Evolutionary conservation across 2,888 invertebrate species (phyloP).

Genomic region (Hemicrepidius hirtus): DNA sequence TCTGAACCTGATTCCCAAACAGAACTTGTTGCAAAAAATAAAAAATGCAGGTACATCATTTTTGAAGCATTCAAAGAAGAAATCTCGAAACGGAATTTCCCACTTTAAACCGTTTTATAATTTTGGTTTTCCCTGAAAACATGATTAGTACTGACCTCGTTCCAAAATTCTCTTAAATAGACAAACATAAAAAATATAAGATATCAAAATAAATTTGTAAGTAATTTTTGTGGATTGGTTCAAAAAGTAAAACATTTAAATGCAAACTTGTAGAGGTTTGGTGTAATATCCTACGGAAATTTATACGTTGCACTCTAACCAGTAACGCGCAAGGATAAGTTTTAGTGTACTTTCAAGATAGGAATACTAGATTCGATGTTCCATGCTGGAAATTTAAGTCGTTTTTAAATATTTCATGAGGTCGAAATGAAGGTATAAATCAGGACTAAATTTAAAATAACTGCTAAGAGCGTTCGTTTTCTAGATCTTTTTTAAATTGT

Average conservation of each 20-base stretch:
- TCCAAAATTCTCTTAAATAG: no score
- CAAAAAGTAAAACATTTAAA: conserved; percentile 41
- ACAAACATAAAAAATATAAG: no score
- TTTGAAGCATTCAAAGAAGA: no score
- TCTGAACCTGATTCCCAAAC: no score
- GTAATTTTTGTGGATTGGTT: not conserved
- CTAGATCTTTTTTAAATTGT: conserved; percentile 5
- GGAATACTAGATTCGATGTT: conserved; percentile 56
- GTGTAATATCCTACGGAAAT: conserved; percentile 34
- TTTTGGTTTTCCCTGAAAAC: no score
- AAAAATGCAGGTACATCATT: no score
- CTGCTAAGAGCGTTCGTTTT: conserved; percentile 41
- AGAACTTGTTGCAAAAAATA: no score
- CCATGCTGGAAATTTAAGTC: conserved; percentile 59
- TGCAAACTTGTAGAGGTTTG: conserved; percentile 38
- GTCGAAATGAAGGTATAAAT: conserved; percentile 62
- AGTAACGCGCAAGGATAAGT: conserved; percentile 38
- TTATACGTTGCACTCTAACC: conserved; percentile 40
- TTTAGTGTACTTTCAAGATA: conserved; percentile 47
- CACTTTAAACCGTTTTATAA: no score
- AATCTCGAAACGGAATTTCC: no score
- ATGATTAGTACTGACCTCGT: no score
- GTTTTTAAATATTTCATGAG: conserved; percentile 67
- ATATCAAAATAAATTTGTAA: not conserved
- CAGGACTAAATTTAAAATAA: conserved; percentile 65